A percentile compares a stretch with the other conserved stretches of the same genome.
Evolutionary conservation across 1,140 invertebrate species (phyloP).

Genomic region (Megathymus violae): DNA sequence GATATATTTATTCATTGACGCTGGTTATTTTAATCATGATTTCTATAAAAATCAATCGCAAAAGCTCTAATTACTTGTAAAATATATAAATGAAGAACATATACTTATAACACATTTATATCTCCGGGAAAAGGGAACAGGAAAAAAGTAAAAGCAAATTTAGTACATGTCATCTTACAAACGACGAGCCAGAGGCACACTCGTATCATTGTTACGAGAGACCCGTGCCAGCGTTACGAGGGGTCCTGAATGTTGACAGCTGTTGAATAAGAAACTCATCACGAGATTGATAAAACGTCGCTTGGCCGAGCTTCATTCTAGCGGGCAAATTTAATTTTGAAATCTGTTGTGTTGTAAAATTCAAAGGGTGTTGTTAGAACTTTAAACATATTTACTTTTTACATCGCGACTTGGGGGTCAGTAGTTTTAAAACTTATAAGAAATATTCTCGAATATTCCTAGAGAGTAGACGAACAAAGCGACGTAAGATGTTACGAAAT

Average conservation of each 20-base stretch:
- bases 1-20: too few species aligned
- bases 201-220: conserved; percentile 22
- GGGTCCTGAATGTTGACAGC: conserved; percentile 47
- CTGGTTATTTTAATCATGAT: too few species aligned
- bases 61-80: too few species aligned
- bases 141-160: conserved; percentile 1
- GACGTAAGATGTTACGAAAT: neutral
- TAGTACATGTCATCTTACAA: conserved; percentile 11
- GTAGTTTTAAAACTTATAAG: neutral
- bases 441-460: neutral
- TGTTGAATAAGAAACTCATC: conserved; percentile 53
- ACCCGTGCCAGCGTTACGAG: conserved; percentile 36
- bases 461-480: neutral
- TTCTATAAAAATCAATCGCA: too few species aligned
- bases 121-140: neutral
- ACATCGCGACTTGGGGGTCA: conserved; percentile 11
- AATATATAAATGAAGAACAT: too few species aligned
- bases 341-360: conserved; percentile 41
- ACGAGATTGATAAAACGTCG: conserved; percentile 45
- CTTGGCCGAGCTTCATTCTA: conserved; percentile 41
- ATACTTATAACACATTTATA: neutral
- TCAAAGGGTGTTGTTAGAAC: too few species aligned
- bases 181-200: conserved; percentile 12
- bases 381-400: conserved; percentile 12
- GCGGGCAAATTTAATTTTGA: conserved; percentile 44